These are phyloP conservation scores for Anolis apletophallus DNA, from an alignment of 2,797 vertebrate species.

Conservation along the genomic window DNA sequence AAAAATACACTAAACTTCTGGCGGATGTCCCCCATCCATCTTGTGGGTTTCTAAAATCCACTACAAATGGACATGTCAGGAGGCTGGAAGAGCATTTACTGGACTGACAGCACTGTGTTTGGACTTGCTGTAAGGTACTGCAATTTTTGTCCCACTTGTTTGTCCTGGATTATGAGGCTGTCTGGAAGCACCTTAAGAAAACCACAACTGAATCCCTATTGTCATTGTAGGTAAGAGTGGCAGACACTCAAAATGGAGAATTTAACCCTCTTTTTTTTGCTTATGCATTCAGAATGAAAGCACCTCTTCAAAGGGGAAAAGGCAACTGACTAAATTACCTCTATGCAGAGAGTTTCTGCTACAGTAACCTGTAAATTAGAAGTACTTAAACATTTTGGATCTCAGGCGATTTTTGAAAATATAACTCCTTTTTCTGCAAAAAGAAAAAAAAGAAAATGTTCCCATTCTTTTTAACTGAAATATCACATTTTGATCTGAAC, in stretches of 20 bases:
- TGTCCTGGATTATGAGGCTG: too few species aligned
- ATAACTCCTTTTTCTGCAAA: background rate
- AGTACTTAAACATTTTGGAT: background rate
- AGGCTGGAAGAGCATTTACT: too few species aligned
- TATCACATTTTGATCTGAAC: constrained; percentile 24
- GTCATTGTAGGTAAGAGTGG: background rate
- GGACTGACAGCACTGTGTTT: too few species aligned
- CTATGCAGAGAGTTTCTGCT: background rate
- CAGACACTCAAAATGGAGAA: background rate
- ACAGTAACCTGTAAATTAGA: background rate
- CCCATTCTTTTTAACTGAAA: background rate
- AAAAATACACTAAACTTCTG: too few species aligned
- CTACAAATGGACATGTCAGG: too few species aligned
- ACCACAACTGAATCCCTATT: background rate
- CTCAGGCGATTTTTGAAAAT: background rate
- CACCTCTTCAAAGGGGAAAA: background rate
- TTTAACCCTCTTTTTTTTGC: background rate
- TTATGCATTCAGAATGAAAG: background rate
- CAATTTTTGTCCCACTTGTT: too few species aligned
- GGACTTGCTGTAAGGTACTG: too few species aligned
- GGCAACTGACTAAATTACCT: background rate
- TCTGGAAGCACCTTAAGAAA: too few species aligned
- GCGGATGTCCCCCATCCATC: too few species aligned
- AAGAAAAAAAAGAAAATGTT: background rate
- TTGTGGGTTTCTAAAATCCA: too few species aligned